Percentiles rank a stretch among this genome's conserved stretches.
These are phyloP conservation scores for Ploceus nigricollis DNA, from an alignment of 2,113 vertebrate species.

Conservation along the genomic window DNA sequence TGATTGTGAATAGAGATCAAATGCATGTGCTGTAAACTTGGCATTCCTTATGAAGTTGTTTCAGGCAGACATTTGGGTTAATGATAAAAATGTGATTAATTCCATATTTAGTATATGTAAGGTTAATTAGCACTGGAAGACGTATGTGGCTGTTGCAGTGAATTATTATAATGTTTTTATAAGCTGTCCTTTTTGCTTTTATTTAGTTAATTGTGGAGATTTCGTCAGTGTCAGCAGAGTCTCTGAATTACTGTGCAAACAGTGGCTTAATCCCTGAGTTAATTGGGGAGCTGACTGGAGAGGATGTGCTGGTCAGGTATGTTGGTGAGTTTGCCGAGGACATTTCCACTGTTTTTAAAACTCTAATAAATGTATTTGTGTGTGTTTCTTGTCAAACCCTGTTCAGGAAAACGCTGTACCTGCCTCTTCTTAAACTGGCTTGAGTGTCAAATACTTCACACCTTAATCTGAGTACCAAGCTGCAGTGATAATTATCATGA, in stretches of 20 bases:
- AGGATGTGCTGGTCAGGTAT: conserved; percentile 90
- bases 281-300: conserved; percentile 88
- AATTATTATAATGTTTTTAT: neutral
- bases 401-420: neutral
- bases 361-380: accelerated
- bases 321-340: neutral
- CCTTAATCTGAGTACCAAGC: neutral
- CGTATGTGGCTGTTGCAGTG: neutral
- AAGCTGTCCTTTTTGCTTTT: neutral
- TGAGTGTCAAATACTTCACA: neutral
- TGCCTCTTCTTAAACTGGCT: neutral
- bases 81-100: neutral
- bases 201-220: conserved; percentile 86
- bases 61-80: neutral
- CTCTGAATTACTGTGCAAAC: conserved; percentile 84
- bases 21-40: neutral
- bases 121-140: neutral
- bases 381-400: neutral
- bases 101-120: accelerated
- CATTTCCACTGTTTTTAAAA: neutral
- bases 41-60: neutral
- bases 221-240: conserved; percentile 82
- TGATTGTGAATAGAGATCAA: neutral
- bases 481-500: neutral
- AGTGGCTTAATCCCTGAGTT: conserved; percentile 84